Evolutionary conservation across 2,797 vertebrate genomes (phyloP).

Genomic region (Pogonophryne albipinna): DNA sequence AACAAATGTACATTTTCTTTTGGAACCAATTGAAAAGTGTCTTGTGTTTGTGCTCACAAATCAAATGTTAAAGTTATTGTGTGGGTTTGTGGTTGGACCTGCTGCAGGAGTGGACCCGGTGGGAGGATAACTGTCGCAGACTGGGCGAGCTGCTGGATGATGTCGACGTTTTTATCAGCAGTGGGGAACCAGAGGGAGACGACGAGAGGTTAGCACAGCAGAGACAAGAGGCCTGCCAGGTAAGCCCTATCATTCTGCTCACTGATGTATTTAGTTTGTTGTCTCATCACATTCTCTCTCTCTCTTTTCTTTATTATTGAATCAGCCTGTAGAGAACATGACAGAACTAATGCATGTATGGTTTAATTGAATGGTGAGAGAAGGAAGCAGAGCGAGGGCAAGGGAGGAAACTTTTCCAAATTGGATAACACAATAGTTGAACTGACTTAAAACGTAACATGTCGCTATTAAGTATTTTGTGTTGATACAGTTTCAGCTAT

Average conservation of each 20-base stretch:
- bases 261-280: too few relatives aligned
- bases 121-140: constrained; percentile 82
- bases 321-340: neutral
- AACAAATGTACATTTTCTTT: constrained; percentile 20
- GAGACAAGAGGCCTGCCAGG: constrained; percentile 88
- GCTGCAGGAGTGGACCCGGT: constrained; percentile 87
- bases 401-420: constrained; percentile 1
- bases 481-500: neutral
- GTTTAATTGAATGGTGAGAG: neutral
- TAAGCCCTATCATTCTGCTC: constrained; percentile 62
- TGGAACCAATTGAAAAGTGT: neutral
- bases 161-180: constrained; percentile 80
- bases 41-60: constrained; percentile 2
- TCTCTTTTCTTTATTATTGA: too few relatives aligned
- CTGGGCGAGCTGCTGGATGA: constrained; percentile 86
- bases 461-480: neutral
- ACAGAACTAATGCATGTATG: neutral
- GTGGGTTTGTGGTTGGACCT: constrained; percentile 26
- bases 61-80: constrained; percentile 17
- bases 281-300: too few relatives aligned
- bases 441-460: neutral
- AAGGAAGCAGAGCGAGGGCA: neutral
- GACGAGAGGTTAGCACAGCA: constrained; percentile 65
- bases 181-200: constrained; percentile 83
- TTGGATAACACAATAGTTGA: neutral